A percentile compares a stretch with the other conserved stretches of the same genome.
Conservation (phyloP, 2,113 vertebrate genomes). For the Calidris pygmaea region DNA sequence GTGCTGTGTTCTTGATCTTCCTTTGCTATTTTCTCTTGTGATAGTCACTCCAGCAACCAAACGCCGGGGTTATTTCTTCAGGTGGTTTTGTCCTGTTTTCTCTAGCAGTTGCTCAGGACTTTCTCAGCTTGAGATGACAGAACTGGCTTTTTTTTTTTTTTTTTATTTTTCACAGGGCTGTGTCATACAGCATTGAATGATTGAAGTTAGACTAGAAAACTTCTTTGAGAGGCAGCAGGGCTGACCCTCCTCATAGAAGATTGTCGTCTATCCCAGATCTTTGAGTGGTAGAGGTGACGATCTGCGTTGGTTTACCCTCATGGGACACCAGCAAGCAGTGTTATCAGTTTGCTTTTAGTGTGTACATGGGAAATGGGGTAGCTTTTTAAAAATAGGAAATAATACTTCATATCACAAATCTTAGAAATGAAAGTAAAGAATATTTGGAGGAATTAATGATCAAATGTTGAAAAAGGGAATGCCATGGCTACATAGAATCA, state of each 20-base stretch:
- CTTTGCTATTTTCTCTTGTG: background rate
- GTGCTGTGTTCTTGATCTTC: background rate
- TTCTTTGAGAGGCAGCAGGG: background rate
- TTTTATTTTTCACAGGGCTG: background rate
- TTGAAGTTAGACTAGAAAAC: background rate
- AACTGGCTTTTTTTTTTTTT: background rate
- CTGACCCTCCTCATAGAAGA: background rate
- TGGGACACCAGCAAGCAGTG: background rate
- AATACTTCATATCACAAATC: background rate
- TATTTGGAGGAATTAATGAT: background rate
- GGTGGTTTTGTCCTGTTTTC: background rate
- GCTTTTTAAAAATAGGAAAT: background rate
- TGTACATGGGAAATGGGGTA: background rate
- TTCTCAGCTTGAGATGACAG: background rate
- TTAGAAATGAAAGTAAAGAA: background rate
- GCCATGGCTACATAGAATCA: background rate
- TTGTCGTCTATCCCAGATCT: rapidly evolving
- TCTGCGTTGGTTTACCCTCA: background rate
- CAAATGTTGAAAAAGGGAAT: background rate
- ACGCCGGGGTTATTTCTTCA: background rate
- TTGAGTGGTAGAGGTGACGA: background rate
- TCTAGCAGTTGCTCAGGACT: background rate
- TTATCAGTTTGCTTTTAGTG: background rate
- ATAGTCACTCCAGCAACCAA: background rate
- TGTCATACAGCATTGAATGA: background rate